Evolutionary conservation across 2,113 vertebrate genomes (phyloP).

Genomic region (Candoia aspera): DNA sequence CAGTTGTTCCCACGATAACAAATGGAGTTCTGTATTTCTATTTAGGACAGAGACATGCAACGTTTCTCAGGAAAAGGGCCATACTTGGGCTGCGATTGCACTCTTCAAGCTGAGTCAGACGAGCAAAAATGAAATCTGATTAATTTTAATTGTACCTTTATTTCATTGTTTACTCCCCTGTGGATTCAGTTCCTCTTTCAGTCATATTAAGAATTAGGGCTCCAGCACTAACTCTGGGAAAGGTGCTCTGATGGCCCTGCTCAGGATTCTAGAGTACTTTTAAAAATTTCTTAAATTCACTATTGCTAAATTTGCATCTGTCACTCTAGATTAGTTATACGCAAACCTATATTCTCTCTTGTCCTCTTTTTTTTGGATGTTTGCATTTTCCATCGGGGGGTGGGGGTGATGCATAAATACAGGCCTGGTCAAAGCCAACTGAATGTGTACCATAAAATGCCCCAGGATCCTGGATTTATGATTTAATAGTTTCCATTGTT

Average conservation of each 20-base stretch:
- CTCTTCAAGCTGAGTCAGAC: too few species aligned
- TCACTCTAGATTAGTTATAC: neutral
- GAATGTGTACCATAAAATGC: neutral
- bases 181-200: too few species aligned
- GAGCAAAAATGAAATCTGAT: too few species aligned
- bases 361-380: neutral
- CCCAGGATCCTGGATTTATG: neutral
- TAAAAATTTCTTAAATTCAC: neutral
- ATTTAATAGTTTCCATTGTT: neutral
- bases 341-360: neutral
- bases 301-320: neutral
- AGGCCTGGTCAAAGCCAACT: neutral
- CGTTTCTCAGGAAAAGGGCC: too few species aligned
- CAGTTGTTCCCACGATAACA: neutral
- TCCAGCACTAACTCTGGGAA: too few species aligned
- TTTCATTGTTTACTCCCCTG: too few species aligned
- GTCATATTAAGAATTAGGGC: too few species aligned
- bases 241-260: too few species aligned
- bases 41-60: too few species aligned
- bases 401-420: neutral
- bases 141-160: too few species aligned
- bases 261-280: neutral
- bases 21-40: neutral
- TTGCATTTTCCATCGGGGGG: too few species aligned
- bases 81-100: too few species aligned